Percentiles rank a stretch among this genome's conserved stretches.
Evolutionary conservation across 2,113 vertebrate species (phyloP).

Genomic region (Lathamus discolor): DNA sequence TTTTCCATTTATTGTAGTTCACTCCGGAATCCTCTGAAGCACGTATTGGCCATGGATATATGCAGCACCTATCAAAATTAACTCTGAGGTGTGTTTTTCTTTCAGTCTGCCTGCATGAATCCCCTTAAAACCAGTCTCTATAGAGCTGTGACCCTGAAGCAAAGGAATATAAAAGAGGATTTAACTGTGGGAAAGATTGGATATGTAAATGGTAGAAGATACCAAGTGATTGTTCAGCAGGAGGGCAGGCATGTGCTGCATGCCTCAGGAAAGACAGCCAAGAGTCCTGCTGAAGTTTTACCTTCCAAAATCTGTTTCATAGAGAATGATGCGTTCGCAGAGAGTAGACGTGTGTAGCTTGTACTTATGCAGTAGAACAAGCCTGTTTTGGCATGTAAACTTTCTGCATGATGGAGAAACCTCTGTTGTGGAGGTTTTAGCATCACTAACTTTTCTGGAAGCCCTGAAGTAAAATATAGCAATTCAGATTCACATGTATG

Average conservation of each 20-base stretch:
- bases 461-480: not conserved
- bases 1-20: not conserved
- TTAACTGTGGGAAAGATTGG: not conserved
- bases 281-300: not conserved
- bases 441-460: not conserved
- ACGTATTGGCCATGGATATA: not conserved
- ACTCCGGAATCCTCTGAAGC: not conserved
- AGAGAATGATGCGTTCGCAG: not conserved
- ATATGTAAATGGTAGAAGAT: not conserved
- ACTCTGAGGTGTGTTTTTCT: not conserved
- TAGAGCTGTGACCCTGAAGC: not conserved
- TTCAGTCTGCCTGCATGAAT: not conserved
- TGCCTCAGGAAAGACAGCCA: not conserved
- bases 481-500: not conserved
- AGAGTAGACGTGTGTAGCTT: not conserved
- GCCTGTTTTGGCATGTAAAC: not conserved
- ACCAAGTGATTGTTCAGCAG: not conserved
- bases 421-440: not conserved
- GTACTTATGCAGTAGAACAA: not conserved
- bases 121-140: not conserved
- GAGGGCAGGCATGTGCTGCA: not conserved
- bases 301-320: not conserved
- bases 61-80: conserved; percentile 5
- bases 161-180: not conserved
- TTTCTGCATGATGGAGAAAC: not conserved